Base-by-base conservation (phyloP, 2,888 invertebrate species). In the Bimastos eiseni region DNA sequence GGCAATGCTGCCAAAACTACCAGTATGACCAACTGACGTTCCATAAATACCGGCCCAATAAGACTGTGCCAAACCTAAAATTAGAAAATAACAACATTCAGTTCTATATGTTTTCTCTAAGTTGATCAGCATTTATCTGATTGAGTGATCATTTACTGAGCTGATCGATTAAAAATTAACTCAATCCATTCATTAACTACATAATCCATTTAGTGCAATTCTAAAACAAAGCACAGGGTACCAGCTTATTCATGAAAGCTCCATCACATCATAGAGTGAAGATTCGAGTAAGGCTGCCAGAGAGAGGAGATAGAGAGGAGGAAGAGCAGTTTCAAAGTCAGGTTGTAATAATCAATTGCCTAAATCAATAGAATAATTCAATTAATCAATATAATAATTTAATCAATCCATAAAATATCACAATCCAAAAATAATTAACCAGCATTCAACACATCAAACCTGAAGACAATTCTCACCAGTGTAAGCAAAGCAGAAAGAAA, bases 21-120 rank as follows among this genome's bases (percentile, higher is more conserved):
- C 94, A 0, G 98, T 99, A 94, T 98, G 98, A 0, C 98, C 98
- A 92, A 99, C 97, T 93, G 97, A 97, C 0, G 98, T 96, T 49
- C 98, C 97, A 95, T 99, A 99, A 0, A 99, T 98, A 0, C 98
- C 98, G 94, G 98, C 98, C 96, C 97, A 98, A 96, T 99, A 99
- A 0, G 98, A 98, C 88, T 98, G 95, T 94, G 98, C 98, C 91
- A 99, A 95, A 38, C 99, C 98, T 97, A 93, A 17, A 90, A 70
- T n/a, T n/a, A 70, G n/a, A 70, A 49, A 49, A 70, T 70, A n/a
- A 6, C n/a, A 70, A 70, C 70, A 70, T 13, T 70, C n/a, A 70
- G n/a, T n/a, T n/a, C 0, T 70, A 70, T n/a, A n/a, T 30, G 0
- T 0, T 70, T n/a, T 70, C n/a, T n/a, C 30, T 70, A n/a, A 70